Base-by-base conservation (phyloP, 1,140 invertebrate genomes). In the Vanessa atalanta region DNA sequence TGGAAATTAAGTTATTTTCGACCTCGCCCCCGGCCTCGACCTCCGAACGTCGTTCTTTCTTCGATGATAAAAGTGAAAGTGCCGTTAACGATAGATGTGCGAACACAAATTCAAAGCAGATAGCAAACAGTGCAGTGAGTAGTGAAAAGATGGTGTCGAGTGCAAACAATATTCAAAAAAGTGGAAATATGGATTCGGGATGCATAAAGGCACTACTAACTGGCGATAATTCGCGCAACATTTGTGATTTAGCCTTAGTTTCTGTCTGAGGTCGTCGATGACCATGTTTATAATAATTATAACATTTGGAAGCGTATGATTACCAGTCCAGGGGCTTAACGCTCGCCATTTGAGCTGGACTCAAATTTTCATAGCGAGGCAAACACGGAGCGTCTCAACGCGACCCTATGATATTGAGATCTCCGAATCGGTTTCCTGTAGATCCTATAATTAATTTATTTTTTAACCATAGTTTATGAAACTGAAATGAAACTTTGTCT, bases 1-100 rank as follows among this genome's bases (percentile, higher is more conserved):
- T 96, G 78, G 96, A 97, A 88, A 97, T 96, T 82, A 96, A 96
- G 81, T 95, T 97, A 88, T 96, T 95, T 86, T 95, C 95, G 66
- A 93, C 93, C 43, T 94, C 94, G 78, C 93, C 93, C 64, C 84
- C 88, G 82, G 88, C 90, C 72, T 85, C 83, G 81, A 87, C 85
- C 81, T 83, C 84, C 78, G 87, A 90, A 73, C 86, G 84, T 76
- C 87, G 86, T 76, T 91, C 91, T 80, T 91, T 93, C 78, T 91
- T 91, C 81, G 87, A 81, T 70, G 89, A 88, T 78, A 91, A 88
- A 87, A 89, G 90, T 90, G 89, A 89, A 88, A 93, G 89, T 91
- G 88, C 79, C 77, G 84, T 84, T 82, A 92, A 86, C 85, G 72
- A 77, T 79, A 85, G 79, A 88, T 88, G 84, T 87, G 79, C 80